Percentiles rank a stretch among this genome's conserved stretches.
Conservation (phyloP, 2,888 invertebrate species). For the Coronaproctus castanopsis region DNA sequence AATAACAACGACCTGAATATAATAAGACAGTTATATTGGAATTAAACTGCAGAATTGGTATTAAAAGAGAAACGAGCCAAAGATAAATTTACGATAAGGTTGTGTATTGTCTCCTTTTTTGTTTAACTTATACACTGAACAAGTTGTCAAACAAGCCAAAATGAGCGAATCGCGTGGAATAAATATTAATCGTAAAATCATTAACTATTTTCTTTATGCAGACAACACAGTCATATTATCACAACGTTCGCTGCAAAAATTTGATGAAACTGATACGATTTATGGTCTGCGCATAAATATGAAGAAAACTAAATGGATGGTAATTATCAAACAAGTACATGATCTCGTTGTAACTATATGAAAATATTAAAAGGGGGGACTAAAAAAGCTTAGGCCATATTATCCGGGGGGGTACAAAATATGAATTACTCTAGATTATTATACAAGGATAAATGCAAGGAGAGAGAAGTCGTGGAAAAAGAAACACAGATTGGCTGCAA, state of each 20-base stretch:
- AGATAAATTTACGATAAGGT: neutral
- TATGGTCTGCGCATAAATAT: neutral
- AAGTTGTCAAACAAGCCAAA: neutral
- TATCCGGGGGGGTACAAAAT: too few species aligned
- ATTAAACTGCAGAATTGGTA: neutral
- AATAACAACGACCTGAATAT: neutral
- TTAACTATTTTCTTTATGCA: neutral
- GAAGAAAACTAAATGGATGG: neutral
- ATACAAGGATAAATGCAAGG: too few species aligned
- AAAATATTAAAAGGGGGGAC: neutral
- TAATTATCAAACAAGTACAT: neutral
- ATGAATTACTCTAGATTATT: too few species aligned
- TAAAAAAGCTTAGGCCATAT: too few species aligned
- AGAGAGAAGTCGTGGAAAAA: too few species aligned
- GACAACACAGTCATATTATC: neutral
- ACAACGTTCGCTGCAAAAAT: neutral
- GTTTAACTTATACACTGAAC: neutral
- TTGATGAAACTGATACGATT: neutral
- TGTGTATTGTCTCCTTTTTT: neutral
- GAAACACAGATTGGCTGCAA: too few species aligned
- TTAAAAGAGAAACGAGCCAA: neutral
- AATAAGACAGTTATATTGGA: neutral
- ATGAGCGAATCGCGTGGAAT: neutral
- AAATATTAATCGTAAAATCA: neutral
- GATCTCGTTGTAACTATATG: neutral